A percentile compares a stretch with the other conserved stretches of the same genome.
phyloP scores from a whole-genome alignment of 2,113 vertebrate genomes.

The Rhabdomys dilectus region DNA sequence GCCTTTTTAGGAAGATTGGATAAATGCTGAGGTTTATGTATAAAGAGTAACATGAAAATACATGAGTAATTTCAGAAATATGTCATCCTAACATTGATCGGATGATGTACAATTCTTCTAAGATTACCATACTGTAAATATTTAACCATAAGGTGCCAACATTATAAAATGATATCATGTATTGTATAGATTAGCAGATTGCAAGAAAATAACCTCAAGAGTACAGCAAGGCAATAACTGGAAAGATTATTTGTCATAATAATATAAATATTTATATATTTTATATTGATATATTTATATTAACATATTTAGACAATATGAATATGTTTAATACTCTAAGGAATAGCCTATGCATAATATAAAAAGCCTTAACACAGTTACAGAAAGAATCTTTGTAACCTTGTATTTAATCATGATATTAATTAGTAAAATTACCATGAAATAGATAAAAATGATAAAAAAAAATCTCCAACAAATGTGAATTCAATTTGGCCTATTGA shows the following conservation, averaged over 20 bases:
- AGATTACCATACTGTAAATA: background rate
- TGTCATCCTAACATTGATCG: background rate
- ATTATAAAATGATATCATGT: background rate
- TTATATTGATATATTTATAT: background rate
- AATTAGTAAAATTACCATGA: background rate
- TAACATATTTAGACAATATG: too few relatives aligned
- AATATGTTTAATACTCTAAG: background rate
- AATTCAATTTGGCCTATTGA: rapidly evolving
- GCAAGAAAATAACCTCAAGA: background rate
- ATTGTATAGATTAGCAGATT: background rate
- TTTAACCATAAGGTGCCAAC: background rate
- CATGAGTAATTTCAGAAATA: background rate
- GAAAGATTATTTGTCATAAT: background rate
- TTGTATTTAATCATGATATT: background rate
- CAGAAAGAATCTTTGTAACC: background rate
- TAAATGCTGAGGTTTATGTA: background rate
- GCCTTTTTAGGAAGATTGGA: background rate
- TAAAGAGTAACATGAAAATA: background rate
- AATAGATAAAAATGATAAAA: background rate
- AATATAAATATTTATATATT: background rate
- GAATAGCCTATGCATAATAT: background rate
- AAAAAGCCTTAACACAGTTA: background rate
- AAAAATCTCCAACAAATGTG: background rate
- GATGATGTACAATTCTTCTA: background rate
- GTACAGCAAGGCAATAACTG: background rate